These are phyloP conservation scores for Onchidella celtica DNA, from an alignment of 2,888 invertebrate species.

Conservation along the genomic window DNA sequence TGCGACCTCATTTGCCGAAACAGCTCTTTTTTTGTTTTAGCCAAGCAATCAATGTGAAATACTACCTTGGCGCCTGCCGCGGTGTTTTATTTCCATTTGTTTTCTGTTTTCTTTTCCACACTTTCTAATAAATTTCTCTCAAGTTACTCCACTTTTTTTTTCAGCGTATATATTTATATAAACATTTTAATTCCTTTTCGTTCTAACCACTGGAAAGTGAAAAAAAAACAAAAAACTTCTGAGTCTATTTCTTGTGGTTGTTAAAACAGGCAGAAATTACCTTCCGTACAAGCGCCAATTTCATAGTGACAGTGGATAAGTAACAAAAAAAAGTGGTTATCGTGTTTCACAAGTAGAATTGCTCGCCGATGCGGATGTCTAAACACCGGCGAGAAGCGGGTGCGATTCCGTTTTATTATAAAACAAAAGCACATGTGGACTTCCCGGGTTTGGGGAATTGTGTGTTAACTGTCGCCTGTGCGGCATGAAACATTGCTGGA, in stretches of 20 bases:
- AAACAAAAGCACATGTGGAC: no score
- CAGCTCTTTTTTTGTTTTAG: no score
- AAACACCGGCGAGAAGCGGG: conserved; percentile 1
- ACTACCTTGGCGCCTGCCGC: no score
- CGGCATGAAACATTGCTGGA: background rate
- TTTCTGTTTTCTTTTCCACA: no score
- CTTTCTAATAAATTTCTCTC: no score
- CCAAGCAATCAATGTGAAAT: no score
- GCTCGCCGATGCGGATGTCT: background rate
- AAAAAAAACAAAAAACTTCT: background rate
- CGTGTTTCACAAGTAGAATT: background rate
- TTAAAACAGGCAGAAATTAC: background rate
- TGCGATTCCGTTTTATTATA: background rate
- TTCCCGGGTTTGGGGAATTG: no score
- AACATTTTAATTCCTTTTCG: background rate
- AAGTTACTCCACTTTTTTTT: no score
- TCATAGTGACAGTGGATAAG: background rate
- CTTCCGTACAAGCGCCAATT: background rate
- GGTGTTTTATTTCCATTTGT: no score
- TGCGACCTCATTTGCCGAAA: no score
- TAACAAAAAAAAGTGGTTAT: background rate
- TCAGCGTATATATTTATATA: background rate
- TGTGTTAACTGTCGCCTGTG: background rate
- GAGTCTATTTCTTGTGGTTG: background rate
- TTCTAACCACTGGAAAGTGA: background rate